These are phyloP conservation scores for Phalangium opilio DNA, from an alignment of 2,888 invertebrate genomes.

Conservation along the genomic window DNA sequence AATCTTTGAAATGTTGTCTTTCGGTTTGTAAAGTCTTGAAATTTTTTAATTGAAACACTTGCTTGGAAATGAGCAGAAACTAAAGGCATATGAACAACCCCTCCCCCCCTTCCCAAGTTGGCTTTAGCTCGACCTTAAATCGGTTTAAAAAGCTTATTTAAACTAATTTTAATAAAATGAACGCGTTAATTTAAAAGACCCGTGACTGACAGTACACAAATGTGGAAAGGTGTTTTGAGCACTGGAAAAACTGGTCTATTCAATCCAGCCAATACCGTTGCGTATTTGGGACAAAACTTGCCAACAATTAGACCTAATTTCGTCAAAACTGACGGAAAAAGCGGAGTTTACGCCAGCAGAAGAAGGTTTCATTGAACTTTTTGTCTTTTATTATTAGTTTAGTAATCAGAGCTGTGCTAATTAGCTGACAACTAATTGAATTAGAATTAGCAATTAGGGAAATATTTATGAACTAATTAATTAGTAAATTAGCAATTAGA, in stretches of 20 bases:
- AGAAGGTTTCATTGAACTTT: constrained; percentile 9
- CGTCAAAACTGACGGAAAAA: constrained; percentile 29
- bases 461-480: too few relatives aligned
- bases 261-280: constrained; percentile 73
- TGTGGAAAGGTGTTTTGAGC: constrained; percentile 82
- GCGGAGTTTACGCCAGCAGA: constrained; percentile 14
- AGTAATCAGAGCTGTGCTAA: background rate
- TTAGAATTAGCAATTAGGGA: too few relatives aligned
- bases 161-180: background rate
- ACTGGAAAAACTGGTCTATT: constrained; percentile 87
- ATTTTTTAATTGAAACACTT: too few relatives aligned
- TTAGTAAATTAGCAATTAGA: too few relatives aligned
- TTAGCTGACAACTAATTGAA: too few relatives aligned
- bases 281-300: constrained; percentile 63
- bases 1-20: too few relatives aligned
- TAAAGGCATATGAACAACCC: too few relatives aligned
- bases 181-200: constrained; percentile 5
- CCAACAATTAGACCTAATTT: constrained; percentile 42
- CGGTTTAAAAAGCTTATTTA: background rate
- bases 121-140: background rate
- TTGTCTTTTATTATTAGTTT: background rate
- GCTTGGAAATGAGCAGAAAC: too few relatives aligned
- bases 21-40: too few relatives aligned
- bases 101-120: too few relatives aligned
- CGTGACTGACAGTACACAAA: constrained; percentile 15